Percentiles rank a stretch among this genome's conserved stretches.
Evolutionary conservation across 2,113 vertebrate species (phyloP).

Genomic region (Pitta sordida): DNA sequence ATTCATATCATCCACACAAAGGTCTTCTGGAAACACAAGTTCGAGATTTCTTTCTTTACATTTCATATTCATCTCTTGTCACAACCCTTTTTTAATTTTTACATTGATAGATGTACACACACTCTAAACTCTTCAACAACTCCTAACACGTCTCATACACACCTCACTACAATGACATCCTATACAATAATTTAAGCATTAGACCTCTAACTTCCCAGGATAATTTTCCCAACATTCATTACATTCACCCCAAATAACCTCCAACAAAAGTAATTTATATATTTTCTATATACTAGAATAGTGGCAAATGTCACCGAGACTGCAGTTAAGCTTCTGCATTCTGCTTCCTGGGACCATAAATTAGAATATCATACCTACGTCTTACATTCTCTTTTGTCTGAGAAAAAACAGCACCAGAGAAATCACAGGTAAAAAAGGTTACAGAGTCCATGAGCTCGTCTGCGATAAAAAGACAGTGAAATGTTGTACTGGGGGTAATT

Average conservation of each 20-base stretch:
- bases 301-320: neutral
- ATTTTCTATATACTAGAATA: neutral
- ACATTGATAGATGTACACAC: neutral
- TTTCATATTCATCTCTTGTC: neutral
- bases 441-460: neutral
- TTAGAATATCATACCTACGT: neutral
- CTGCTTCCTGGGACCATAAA: conserved; percentile 17
- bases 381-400: neutral
- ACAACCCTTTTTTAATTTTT: neutral
- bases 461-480: conserved; percentile 1
- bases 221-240: neutral
- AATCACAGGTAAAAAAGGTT: conserved; percentile 28
- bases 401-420: neutral
- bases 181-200: neutral
- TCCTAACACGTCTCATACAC: neutral
- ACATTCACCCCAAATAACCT: neutral
- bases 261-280: conserved; percentile 2
- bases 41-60: neutral
- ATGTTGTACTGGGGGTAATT: conserved; percentile 1
- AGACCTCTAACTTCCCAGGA: neutral
- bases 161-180: neutral
- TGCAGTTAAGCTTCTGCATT: neutral
- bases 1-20: neutral
- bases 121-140: neutral
- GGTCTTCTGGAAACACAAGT: neutral